Conservation (phyloP, 2,113 vertebrate species). For the Phrynosoma platyrhinos region DNA sequence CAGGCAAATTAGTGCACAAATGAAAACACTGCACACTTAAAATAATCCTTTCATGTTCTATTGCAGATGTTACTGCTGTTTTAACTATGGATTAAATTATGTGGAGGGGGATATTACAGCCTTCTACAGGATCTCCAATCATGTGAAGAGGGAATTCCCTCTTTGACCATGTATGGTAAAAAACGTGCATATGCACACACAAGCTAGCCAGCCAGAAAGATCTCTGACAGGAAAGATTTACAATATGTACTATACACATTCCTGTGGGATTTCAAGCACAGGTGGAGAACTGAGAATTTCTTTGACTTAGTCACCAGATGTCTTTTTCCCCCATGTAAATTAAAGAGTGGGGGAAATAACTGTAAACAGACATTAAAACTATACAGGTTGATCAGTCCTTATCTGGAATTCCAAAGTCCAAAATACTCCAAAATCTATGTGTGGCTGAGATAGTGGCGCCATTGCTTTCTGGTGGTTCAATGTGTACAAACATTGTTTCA, state of each 20-base stretch:
- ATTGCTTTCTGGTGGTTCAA: too few relatives aligned
- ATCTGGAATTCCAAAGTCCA: too few relatives aligned
- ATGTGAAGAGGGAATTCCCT: neutral
- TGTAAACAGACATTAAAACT: slow-evolving; percentile 16
- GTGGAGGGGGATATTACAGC: neutral
- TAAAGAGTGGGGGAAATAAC: slow-evolving; percentile 1
- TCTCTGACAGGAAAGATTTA: slow-evolving; percentile 44
- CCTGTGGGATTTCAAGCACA: slow-evolving; percentile 45
- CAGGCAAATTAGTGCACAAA: neutral
- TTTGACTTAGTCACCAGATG: slow-evolving; percentile 44
- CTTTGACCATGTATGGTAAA: slow-evolving; percentile 44
- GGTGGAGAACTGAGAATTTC: slow-evolving; percentile 35
- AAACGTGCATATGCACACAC: slow-evolving; percentile 26
- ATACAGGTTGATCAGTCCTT: neutral
- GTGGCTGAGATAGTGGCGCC: too few relatives aligned
- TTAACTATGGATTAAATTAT: slow-evolving; percentile 9
- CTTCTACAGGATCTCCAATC: slow-evolving; percentile 41
- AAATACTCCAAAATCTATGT: too few relatives aligned
- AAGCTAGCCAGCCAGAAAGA: neutral
- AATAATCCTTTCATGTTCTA: neutral
- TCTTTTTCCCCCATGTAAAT: neutral
- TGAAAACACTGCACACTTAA: neutral
- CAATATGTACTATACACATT: slow-evolving; percentile 40
- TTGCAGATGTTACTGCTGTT: neutral
- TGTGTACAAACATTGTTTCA: too few relatives aligned